phyloP scores from a whole-genome alignment of 2,113 vertebrate genomes.

The Fukomys damarensis region DNA sequence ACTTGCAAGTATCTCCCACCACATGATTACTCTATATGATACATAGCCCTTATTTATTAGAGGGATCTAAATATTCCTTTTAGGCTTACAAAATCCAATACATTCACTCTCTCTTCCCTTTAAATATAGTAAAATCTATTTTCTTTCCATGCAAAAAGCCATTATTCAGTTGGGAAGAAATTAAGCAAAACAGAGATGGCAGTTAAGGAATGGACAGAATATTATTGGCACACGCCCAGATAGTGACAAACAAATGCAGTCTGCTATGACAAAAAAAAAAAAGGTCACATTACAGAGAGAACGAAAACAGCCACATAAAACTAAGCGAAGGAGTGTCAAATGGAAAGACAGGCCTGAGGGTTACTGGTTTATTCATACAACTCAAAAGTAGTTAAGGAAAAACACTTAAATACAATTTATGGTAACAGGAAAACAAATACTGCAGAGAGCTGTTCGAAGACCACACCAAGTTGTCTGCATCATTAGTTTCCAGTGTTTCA shows the following conservation, averaged over 20 bases:
- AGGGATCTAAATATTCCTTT: constrained; percentile 73
- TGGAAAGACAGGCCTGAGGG: constrained; percentile 37
- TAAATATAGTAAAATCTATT: constrained; percentile 67
- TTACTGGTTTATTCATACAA: constrained; percentile 71
- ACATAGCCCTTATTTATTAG: constrained; percentile 80
- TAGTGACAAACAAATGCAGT: constrained; percentile 74
- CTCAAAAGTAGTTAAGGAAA: constrained; percentile 63
- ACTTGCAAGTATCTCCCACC: constrained; percentile 71
- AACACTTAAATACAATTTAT: constrained; percentile 76
- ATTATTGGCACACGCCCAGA: constrained; percentile 77
- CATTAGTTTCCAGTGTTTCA: constrained; percentile 82
- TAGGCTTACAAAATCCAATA: constrained; percentile 75
- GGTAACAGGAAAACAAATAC: constrained; percentile 69
- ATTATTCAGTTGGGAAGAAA: constrained; percentile 64
- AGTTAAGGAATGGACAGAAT: constrained; percentile 70
- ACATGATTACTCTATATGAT: constrained; percentile 64
- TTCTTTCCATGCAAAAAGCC: constrained; percentile 73
- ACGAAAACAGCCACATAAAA: constrained; percentile 63
- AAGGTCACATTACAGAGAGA: constrained; percentile 73
- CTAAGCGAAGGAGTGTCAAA: constrained; percentile 55
- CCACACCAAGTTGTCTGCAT: constrained; percentile 73
- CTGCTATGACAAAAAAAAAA: constrained; percentile 69
- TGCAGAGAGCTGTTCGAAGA: constrained; percentile 73
- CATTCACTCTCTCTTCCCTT: constrained; percentile 78
- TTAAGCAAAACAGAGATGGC: constrained; percentile 69